Base-by-base conservation (phyloP, 2,797 vertebrate species). In the Macrochelys suwanniensis region DNA sequence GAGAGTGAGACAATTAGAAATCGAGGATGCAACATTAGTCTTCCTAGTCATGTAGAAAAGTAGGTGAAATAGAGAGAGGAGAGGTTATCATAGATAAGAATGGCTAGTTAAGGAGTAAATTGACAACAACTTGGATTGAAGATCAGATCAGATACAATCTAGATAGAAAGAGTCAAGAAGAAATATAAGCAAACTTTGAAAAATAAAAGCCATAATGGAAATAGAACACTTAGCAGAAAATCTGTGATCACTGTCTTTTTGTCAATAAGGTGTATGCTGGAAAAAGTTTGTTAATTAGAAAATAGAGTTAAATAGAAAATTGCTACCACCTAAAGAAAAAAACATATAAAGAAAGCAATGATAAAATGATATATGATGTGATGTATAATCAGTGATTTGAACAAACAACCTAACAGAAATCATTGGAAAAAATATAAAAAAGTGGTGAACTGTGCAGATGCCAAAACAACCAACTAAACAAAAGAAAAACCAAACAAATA, bases 251-350 rank as follows among this genome's bases (percentile, higher is more conserved):
- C 0, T 47, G 4, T 92, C 28, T 3, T 83, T 80, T 89, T 78
- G 80, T 84, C 28, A 37, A 10, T 81, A 68, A 53, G 25, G 11
- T 51, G 5, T 57, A 33, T 16, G 11, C 3, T 68, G 56, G 3
- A 8, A 68, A 57, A 53, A 2, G 1, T 0, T 7, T 19, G 0
- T 59, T 77, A 59, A 76, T 56, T 50, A 83, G 26, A 5, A 80
- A 87, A 37, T 17, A 0, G 11, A 49, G 5, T n/a, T 50, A 50
- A 50, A 50, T 50, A 10, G 7, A 54, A 83, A 61, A 8, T 13
- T 49, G 2, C 6, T 71, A 21, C 21, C 33, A 65, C 0, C 80
- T 57, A 42, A 82, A 88, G 80, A 88, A 2, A 37, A 51, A 4
- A 3, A 85, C 10, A 28, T 84, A 61, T 2, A 78, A 3, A 8